Base-by-base conservation (phyloP, 2,888 invertebrate genomes). In the Eupithecia insigniata region DNA sequence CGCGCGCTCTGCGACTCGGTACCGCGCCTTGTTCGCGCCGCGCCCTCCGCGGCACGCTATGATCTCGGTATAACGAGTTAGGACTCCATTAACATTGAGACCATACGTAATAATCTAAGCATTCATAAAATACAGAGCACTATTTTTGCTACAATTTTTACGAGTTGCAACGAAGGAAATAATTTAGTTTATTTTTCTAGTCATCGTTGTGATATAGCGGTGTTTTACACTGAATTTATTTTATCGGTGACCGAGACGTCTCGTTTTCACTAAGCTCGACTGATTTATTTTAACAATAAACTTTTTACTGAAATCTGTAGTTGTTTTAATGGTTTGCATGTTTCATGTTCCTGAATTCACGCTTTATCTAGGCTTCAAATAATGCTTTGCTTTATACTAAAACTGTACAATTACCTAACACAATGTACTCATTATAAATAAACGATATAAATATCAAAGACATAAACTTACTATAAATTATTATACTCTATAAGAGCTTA, bases 251-350 rank as follows among this genome's bases (percentile, higher is more conserved):
- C 88, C 88, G 89, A 90, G 88, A 88, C 85, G 87, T 89, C 89
- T 89, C 90, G 87, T 88, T 89, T 89, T 89, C 90, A 90, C 89
- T 86, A 89, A 91, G 91, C 90, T 92, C 92, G 91, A 93, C 93
- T 94, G 93, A 94, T 94, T 93, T 88, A 90, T 87, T 87, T 89
- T 91, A 92, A 92, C 89, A 92, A 92, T 92, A 93, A 93, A 94
- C 83, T 87, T 91, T 91, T 91, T 91, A 89, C 85, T 87, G 86
- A 86, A 62, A 89, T 79, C 83, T 81, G 83, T 88, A 89, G 88
- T 92, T 90, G 93, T 94, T 94, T 93, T 90, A 91, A 91, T 94
- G 74, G 78, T 80, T 85, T 89, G 93, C 91, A 92, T 87, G 92
- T 78, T 87, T 85, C 82, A 85, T 81, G 83, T 84, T 85, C 87